Base-by-base conservation (phyloP, 2,888 invertebrate species). In the Calameuta pallipes region DNA sequence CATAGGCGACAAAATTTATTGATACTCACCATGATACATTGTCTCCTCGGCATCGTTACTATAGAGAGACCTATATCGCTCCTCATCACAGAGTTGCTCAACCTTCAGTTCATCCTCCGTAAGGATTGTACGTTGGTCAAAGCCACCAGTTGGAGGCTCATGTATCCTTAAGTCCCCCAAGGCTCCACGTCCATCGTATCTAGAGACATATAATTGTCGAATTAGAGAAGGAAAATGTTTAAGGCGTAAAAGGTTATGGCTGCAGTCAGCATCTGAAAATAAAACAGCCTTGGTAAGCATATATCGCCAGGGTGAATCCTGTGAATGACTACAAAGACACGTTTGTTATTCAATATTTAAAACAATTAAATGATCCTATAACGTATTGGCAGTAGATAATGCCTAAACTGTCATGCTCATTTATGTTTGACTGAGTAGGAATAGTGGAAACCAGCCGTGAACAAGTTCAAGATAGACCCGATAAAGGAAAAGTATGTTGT, bases 101-200 rank as follows among this genome's bases (percentile, higher is more conserved):
- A 98, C 95, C 81, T 95, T 95, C 84, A 94, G 93, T 91, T 97
- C 97, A 74, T 95, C 95, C 84, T 94, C 94, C 74, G 95, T 95
- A 77, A 96, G 93, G 87, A 94, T 94, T 81, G 94, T 93, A 74
- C 93, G 93, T 89, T 93, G 93, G 89, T 93, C 93, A 85, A 93
- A 94, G 85, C 96, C 96, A 86, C 96, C 96, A 11, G 95, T 93
- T 76, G 96, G 95, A 56, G 96, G 95, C 92, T 98, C 98, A 90
- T 95, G 95, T 41, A 94, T 93, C 76, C 94, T 92, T 88, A 98
- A 93, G 92, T 99, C 98, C 87, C 96, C 96, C 85, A 99, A 94
- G 78, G 98, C 96, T 79, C 98, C 98, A 85, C 99, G 94, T 82
- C 97, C 97, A 93, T 99, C 99, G 93, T 98, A 99, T 93, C 98